These are phyloP conservation scores for Parnassius orleans DNA, from an alignment of 2,888 invertebrate genomes.

Conservation along the genomic window DNA sequence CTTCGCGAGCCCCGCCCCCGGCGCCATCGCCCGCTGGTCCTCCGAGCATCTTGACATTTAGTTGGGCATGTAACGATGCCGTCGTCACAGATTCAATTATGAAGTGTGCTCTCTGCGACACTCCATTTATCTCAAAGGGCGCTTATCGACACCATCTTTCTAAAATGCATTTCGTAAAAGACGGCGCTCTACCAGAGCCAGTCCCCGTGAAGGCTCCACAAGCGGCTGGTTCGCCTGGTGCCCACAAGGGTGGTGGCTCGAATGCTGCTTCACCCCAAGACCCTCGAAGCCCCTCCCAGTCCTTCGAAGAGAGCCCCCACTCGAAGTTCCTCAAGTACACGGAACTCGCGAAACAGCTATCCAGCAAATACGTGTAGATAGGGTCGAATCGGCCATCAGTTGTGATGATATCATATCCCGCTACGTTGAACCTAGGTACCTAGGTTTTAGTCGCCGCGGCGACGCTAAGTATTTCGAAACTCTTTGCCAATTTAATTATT, in stretches of 20 bases:
- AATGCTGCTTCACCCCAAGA: slow-evolving; percentile 76
- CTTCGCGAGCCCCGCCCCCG: slow-evolving; percentile 78
- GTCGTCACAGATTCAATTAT: slow-evolving; percentile 94
- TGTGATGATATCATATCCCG: slow-evolving; percentile 84
- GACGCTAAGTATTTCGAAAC: slow-evolving; percentile 80
- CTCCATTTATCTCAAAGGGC: slow-evolving; percentile 97
- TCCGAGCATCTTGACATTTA: slow-evolving; percentile 93
- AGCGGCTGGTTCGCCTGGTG: slow-evolving; percentile 67
- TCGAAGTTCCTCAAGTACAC: slow-evolving; percentile 99
- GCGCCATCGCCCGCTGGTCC: slow-evolving; percentile 84
- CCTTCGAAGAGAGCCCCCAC: slow-evolving; percentile 94
- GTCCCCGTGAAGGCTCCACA: slow-evolving; percentile 82
- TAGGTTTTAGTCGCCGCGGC: slow-evolving; percentile 75
- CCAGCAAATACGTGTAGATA: slow-evolving; percentile 95
- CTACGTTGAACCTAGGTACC: slow-evolving; percentile 77
- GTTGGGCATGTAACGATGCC: slow-evolving; percentile 97
- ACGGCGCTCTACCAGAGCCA: slow-evolving; percentile 91
- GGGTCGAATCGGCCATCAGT: slow-evolving; percentile 43
- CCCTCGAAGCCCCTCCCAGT: slow-evolving; percentile 81
- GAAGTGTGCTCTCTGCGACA: slow-evolving; percentile 97
- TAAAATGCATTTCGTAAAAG: slow-evolving; percentile 97
- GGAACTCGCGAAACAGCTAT: slow-evolving; percentile 98
- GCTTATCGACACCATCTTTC: slow-evolving; percentile 97
- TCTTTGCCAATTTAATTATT: slow-evolving; percentile 81
- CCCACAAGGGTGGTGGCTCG: slow-evolving; percentile 67